Evolutionary conservation across 2,113 vertebrate genomes (phyloP), one percentile per base, ranked within the genome.

Genomic region (Galemys pyrenaicus): DNA sequence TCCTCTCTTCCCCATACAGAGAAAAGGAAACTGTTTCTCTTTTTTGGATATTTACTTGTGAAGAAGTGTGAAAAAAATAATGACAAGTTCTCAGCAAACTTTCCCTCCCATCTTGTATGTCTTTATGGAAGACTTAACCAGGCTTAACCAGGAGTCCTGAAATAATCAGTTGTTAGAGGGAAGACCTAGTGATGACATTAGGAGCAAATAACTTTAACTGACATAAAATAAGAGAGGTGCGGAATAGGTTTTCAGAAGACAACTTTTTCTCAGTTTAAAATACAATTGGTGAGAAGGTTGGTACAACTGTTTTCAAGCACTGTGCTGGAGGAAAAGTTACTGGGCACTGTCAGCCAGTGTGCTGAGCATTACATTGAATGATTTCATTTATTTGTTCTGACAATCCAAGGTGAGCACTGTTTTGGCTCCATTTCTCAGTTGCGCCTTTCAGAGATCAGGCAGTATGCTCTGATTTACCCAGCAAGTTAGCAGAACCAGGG

Each of bases 1-100:
- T 92, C 89, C 9, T 19, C 13, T 82, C 49, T 89, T 74, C 58
- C 39, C 5, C 5, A 67, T 7, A 9, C 20, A 68, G 71, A 80
- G 32, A 8, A 92, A 79, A 62, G 62, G 24, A 17, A 16, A 46
- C 28, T 73, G 30, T 64, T 83, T 93, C 88, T 71, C 85, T 95
- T 39, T 78, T 95, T 85, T 79, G 74, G 67, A 90, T 92, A 58
- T 15, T 87, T 74, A 70, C 41, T 41, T 80, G 28, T 32, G 65
- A 95, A 96, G 51, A 92, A 9, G 28, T 78, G 37, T 54, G 35
- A 32, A 73, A 58, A 91, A 67, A 49, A 37, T 54, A 68, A 44
- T 60, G 56, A 78, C 71, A 86, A 82, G 19, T 11, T 26, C 58
- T 35, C 44, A 58, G 60, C n/a, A 68, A 89, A 78, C 20, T 64